Conservation (phyloP, 2,113 vertebrate species). For the Paracanthobrama guichenoti region DNA sequence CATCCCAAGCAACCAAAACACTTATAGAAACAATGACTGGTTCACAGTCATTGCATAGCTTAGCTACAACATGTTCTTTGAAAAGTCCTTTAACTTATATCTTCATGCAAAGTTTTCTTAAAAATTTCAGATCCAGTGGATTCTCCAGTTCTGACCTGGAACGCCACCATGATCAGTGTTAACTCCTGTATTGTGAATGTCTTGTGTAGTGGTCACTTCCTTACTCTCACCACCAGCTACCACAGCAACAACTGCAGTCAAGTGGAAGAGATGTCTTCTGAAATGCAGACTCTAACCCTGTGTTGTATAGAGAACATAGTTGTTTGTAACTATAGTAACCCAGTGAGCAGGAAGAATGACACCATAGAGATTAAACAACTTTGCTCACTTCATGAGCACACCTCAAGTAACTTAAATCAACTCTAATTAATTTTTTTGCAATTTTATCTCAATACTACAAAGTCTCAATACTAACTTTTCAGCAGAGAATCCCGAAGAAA, state of each 20-base stretch:
- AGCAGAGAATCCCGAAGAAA: background rate
- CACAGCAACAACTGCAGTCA: slow-evolving; percentile 4
- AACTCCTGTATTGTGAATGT: slow-evolving; percentile 21
- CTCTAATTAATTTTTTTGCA: background rate
- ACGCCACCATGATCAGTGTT: background rate
- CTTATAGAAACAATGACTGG: too few relatives aligned
- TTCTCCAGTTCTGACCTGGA: background rate
- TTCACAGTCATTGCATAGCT: background rate
- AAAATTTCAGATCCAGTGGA: slow-evolving; percentile 35
- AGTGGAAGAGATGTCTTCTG: slow-evolving; percentile 4
- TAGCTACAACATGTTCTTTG: background rate
- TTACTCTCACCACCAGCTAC: background rate
- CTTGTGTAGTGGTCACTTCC: background rate
- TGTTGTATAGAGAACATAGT: background rate
- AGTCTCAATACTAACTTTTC: background rate
- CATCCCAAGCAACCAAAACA: too few relatives aligned
- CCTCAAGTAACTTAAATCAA: background rate
- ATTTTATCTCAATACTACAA: background rate
- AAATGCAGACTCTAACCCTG: background rate
- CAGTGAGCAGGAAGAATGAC: slow-evolving; percentile 33
- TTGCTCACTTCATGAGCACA: background rate
- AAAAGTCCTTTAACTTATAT: background rate
- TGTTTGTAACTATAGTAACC: slow-evolving; percentile 40
- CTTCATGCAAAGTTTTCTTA: background rate
- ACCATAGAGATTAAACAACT: background rate